Evolutionary conservation across 2,888 invertebrate species (phyloP).

Genomic region (Caradrina clavipalpis): DNA sequence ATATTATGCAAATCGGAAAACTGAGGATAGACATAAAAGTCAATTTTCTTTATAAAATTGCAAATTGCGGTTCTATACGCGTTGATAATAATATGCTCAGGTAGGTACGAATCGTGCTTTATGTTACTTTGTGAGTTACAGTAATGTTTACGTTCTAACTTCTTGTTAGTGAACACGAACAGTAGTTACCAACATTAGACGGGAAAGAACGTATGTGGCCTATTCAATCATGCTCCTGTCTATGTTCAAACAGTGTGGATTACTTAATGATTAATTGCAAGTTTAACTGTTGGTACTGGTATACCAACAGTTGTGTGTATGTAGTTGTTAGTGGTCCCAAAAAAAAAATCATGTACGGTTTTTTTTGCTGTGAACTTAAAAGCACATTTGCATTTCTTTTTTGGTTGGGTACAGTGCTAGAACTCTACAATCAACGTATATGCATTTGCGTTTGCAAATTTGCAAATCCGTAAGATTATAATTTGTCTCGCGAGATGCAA

Average conservation of each 20-base stretch:
- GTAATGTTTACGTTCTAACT: neutral
- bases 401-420: neutral
- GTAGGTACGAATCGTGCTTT: neutral
- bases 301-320: too few species aligned
- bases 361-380: too few species aligned
- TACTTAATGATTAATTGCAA: too few species aligned
- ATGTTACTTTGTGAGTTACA: neutral
- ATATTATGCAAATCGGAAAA: slow-evolving; percentile 16
- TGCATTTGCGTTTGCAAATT: too few species aligned
- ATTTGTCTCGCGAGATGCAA: too few species aligned
- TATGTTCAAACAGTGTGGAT: too few species aligned
- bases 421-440: neutral
- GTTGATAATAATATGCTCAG: neutral
- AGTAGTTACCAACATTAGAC: neutral
- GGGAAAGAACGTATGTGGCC: neutral
- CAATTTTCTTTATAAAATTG: slow-evolving; percentile 19
- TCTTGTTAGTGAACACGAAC: neutral
- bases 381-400: too few species aligned
- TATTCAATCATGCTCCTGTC: neutral
- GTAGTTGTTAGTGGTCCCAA: too few species aligned
- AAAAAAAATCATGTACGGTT: too few species aligned
- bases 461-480: too few species aligned
- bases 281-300: too few species aligned
- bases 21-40: slow-evolving; percentile 11
- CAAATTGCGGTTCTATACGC: slow-evolving; percentile 8